Base-by-base conservation (phyloP, 2,113 vertebrate species). In the Leuciscus idus region DNA sequence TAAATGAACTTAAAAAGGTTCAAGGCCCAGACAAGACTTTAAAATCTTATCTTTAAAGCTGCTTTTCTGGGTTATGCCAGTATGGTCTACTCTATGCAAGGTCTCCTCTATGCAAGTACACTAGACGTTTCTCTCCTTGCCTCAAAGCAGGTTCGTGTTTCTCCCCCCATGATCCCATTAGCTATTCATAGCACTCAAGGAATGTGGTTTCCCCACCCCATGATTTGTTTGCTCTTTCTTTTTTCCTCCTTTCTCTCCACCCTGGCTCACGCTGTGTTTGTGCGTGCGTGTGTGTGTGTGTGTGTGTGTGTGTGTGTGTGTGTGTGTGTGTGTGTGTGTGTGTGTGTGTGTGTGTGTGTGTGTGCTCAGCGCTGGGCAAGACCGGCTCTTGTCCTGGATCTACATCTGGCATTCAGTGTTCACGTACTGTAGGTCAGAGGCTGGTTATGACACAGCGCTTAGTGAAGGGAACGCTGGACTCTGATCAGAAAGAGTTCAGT, bases 131-230 rank as follows among this genome's bases (percentile, higher is more conserved):
- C 59, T 85, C 75, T 59, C 81, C 78, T 76, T 6, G 61, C 57
- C 81, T 66, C 84, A 68, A 61, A 72, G 30, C 50, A 86, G 84
- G 84, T 85, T 88, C 79, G 68, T 36, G 64, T 23, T 76, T 79
- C 68, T 79, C 82, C 68, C 87, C 68, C 52, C 87, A 93, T 87
- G 92, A 93, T 93, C 91, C 93, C 93, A 91, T 91, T 89, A 84
- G 93, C 92, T 94, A 94, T 94, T 94, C 92, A 94, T 95, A 94
- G 94, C 90, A 61, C 92, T 93, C 87, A 68, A 91, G 93, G 94
- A 94, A 95, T 95, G 93, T 92, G 85, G 91, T 92, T 91, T 91
- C 92, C 92, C 93, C 90, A 89, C 92, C 91, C 92, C 90, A 90
- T 92, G 92, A 90, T 94, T 93, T 91, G 93, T 93, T 93, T 92